Percentiles rank a stretch among this genome's conserved stretches.
phyloP scores from a whole-genome alignment of 1,140 invertebrate species.

The Drosophila ironensis region DNA sequence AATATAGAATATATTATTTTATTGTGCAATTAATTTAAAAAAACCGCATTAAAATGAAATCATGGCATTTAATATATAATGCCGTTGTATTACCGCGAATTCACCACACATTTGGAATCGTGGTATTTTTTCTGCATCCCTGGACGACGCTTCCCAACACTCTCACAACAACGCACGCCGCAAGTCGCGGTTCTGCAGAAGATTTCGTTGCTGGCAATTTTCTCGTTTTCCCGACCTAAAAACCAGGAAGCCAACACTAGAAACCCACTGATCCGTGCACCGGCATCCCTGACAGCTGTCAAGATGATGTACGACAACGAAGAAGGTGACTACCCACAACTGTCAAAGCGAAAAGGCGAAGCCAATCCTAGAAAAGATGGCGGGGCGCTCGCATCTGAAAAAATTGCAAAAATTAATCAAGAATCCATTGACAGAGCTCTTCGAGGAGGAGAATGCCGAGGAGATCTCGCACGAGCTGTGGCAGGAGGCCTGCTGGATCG shows the following conservation, averaged over 20 bases:
- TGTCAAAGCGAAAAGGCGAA: constrained; percentile 28
- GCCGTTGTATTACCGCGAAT: too few species aligned
- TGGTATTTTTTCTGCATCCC: too few species aligned
- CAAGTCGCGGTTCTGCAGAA: constrained; percentile 19
- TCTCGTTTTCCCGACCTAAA: too few species aligned
- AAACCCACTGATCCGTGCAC: constrained; percentile 22
- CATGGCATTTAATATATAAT: too few species aligned
- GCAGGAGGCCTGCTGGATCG: constrained; percentile 99
- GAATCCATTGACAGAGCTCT: constrained; percentile 49
- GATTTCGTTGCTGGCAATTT: constrained; percentile 33
- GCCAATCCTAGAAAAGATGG: too few species aligned
- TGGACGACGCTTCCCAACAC: constrained; percentile 14
- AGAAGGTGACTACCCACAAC: constrained; percentile 63
- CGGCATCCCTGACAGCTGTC: constrained; percentile 15
- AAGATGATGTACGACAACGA: constrained; percentile 81
- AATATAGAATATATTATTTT: too few species aligned
- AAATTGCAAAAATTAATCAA: not conserved
- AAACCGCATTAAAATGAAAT: too few species aligned
- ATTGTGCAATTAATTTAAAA: too few species aligned
- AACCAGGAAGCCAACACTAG: too few species aligned
- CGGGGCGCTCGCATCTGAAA: constrained; percentile 45
- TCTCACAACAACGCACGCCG: constrained; percentile 41
- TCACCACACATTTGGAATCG: too few species aligned
- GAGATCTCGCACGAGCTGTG: constrained; percentile 97
- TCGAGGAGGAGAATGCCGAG: constrained; percentile 83